A percentile compares a stretch with the other conserved stretches of the same genome.
Conservation (phyloP, 2,888 invertebrate species). For the Dugesia japonica region DNA sequence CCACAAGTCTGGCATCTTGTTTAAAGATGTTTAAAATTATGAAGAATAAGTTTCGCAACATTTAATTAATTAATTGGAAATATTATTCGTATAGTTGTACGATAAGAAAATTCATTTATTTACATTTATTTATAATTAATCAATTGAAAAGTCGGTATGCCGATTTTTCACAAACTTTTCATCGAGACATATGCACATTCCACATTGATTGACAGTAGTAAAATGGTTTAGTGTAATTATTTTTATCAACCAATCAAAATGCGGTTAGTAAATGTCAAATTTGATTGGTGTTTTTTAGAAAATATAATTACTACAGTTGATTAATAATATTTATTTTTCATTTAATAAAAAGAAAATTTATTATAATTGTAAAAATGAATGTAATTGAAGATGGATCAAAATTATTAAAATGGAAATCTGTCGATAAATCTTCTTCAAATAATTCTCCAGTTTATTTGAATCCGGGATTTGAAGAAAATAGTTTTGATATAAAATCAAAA, state of each 20-base stretch:
- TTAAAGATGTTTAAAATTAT: too few species aligned
- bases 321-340: too few species aligned
- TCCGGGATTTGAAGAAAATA: not conserved
- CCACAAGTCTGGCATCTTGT: too few species aligned
- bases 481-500: not conserved
- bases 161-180: not conserved
- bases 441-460: constrained; percentile 6
- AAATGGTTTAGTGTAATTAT: not conserved
- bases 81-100: too few species aligned
- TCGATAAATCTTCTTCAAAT: not conserved
- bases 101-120: not conserved
- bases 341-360: too few species aligned
- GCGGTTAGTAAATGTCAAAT: not conserved
- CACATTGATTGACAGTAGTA: not conserved
- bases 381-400: not conserved
- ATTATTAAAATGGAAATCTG: not conserved
- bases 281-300: not conserved
- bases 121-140: not conserved
- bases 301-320: not conserved
- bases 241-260: not conserved
- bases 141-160: not conserved
- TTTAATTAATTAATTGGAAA: too few species aligned
- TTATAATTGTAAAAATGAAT: not conserved
- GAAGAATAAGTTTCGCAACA: too few species aligned
- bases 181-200: not conserved